These are phyloP conservation scores for Coecobrya sp. DNA, from an alignment of 2,888 invertebrate species.

Conservation along the genomic window DNA sequence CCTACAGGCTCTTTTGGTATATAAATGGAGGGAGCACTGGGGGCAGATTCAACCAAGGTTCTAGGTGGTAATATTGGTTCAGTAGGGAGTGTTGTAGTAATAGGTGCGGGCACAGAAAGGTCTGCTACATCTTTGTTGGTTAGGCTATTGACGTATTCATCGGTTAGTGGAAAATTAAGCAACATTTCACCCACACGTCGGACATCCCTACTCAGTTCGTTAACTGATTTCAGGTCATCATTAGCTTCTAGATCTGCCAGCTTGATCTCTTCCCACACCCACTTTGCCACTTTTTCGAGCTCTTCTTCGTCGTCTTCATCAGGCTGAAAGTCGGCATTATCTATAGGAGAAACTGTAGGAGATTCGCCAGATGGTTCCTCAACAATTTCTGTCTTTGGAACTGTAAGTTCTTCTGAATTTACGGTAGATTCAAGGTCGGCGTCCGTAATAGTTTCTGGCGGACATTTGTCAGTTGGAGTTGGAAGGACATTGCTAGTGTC, in stretches of 20 bases:
- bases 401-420: not conserved
- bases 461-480: not conserved
- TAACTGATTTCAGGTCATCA: slow-evolving; percentile 26
- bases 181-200: slow-evolving; percentile 30
- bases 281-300: slow-evolving; percentile 32
- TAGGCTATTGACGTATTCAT: slow-evolving; percentile 14
- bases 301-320: slow-evolving; percentile 1
- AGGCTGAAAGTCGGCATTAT: not conserved
- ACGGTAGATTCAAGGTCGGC: not conserved
- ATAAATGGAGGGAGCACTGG: not conserved
- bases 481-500: not conserved
- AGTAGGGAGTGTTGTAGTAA: not conserved
- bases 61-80: not conserved
- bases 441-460: not conserved
- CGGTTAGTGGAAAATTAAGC: slow-evolving; percentile 29
- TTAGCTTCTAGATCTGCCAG: slow-evolving; percentile 40
- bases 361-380: not conserved
- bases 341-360: not conserved
- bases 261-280: slow-evolving; percentile 53
- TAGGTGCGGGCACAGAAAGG: not conserved
- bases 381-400: not conserved
- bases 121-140: not conserved
- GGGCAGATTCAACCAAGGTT: not conserved
- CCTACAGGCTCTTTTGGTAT: slow-evolving; percentile 13
- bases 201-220: slow-evolving; percentile 42